Percentiles rank a stretch among this genome's conserved stretches.
phyloP scores from a whole-genome alignment of 2,113 vertebrate species.

The Pheucticus melanocephalus region DNA sequence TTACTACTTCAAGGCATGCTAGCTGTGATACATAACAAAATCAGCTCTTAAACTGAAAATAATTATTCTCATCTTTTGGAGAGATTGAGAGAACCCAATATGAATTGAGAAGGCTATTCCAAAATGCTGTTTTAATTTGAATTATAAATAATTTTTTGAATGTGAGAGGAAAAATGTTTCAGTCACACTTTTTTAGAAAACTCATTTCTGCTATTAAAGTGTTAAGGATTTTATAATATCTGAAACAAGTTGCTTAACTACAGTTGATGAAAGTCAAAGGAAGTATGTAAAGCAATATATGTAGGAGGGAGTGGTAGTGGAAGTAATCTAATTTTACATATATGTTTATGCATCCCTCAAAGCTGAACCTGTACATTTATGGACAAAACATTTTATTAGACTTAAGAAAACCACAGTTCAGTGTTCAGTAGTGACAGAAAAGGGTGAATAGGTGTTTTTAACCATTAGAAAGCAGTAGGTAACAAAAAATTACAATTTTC shows the following conservation, averaged over 20 bases:
- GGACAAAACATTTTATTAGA: not conserved
- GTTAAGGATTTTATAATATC: not conserved
- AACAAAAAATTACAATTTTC: not conserved
- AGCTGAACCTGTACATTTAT: not conserved
- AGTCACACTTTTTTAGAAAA: not conserved
- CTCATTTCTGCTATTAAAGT: not conserved
- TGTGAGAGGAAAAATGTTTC: not conserved
- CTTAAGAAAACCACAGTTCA: not conserved
- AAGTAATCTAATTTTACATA: not conserved
- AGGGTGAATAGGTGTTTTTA: not conserved
- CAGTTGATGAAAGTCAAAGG: not conserved
- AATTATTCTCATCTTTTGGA: not conserved
- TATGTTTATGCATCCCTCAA: not conserved
- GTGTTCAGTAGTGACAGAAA: not conserved
- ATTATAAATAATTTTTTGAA: not conserved
- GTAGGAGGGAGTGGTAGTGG: not conserved
- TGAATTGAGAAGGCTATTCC: not conserved
- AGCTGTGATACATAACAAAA: not conserved
- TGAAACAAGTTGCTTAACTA: not conserved
- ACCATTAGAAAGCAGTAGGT: not conserved
- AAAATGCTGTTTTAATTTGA: not conserved
- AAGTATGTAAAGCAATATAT: not conserved
- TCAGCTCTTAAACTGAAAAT: not conserved
- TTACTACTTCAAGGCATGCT: not conserved
- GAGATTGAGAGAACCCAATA: not conserved